These are phyloP conservation scores for Heliconius aoede DNA, from an alignment of 2,888 invertebrate species.

Conservation along the genomic window DNA sequence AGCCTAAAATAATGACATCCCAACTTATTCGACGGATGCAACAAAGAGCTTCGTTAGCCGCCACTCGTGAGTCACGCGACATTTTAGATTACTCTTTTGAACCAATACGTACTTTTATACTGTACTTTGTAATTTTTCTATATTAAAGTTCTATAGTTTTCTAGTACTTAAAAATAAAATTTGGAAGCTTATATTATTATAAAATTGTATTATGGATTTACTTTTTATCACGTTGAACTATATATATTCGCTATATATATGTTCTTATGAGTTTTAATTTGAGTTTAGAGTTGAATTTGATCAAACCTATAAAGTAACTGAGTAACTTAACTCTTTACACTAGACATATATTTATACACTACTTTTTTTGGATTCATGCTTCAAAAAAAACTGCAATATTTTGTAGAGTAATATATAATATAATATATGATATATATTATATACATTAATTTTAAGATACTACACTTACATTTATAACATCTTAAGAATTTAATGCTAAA, in stretches of 20 bases:
- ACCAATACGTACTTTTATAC: constrained; percentile 7
- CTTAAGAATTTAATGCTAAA: too few relatives aligned
- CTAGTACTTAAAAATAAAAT: background rate
- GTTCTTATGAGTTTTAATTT: too few relatives aligned
- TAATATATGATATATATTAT: too few relatives aligned
- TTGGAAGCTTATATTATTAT: background rate
- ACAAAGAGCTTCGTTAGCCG: constrained; percentile 78
- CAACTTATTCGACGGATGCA: constrained; percentile 60
- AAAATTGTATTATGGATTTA: background rate
- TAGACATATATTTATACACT: too few relatives aligned
- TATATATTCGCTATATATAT: too few relatives aligned
- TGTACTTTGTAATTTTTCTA: background rate
- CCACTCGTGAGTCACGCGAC: constrained; percentile 36
- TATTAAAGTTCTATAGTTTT: background rate
- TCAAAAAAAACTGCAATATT: too few relatives aligned
- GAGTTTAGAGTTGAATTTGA: too few relatives aligned
- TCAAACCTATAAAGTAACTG: too few relatives aligned
- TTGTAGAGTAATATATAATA: fast-evolving
- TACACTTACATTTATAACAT: too few relatives aligned
- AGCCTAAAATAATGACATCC: constrained; percentile 69
- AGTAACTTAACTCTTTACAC: too few relatives aligned
- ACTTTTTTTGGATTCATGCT: too few relatives aligned
- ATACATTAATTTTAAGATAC: too few relatives aligned
- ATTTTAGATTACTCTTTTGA: constrained; percentile 26
- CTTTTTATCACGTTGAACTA: background rate